Conservation (phyloP, 2,113 vertebrate species). For the Zapus hudsonius region DNA sequence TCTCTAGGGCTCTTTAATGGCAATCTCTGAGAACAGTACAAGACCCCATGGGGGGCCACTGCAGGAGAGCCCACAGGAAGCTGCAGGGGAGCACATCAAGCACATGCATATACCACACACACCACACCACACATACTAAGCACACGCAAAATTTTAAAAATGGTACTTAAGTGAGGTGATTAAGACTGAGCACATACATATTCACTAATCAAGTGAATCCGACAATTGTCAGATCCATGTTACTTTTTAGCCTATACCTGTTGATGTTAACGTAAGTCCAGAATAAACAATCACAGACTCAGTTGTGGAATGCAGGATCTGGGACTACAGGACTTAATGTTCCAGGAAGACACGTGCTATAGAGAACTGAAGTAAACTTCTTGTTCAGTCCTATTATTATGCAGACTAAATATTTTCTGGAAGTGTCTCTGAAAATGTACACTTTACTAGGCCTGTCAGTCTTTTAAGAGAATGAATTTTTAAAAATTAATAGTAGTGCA, state of each 20-base stretch:
- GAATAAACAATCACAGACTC: background rate
- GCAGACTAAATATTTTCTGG: background rate
- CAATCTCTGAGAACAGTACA: too few relatives aligned
- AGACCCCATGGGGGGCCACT: too few relatives aligned
- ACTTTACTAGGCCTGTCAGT: background rate
- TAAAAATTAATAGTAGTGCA: background rate
- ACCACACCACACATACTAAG: too few relatives aligned
- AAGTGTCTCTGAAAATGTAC: constrained; percentile 15
- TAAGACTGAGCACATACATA: background rate
- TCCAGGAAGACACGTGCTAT: background rate
- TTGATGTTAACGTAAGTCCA: background rate
- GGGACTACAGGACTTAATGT: background rate
- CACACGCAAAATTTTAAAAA: background rate
- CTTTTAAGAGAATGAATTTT: background rate
- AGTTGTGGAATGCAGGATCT: background rate
- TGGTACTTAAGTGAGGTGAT: background rate
- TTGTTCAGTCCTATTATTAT: background rate
- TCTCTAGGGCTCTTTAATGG: too few relatives aligned
- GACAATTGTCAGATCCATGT: constrained; percentile 8
- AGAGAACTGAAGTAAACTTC: background rate
- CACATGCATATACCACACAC: too few relatives aligned
- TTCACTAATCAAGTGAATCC: background rate
- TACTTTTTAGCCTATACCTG: background rate
- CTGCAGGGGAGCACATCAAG: too few relatives aligned
- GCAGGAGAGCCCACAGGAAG: too few relatives aligned